Conservation (phyloP, 2,888 invertebrate species). For the Alviniconcha strummeri region DNA sequence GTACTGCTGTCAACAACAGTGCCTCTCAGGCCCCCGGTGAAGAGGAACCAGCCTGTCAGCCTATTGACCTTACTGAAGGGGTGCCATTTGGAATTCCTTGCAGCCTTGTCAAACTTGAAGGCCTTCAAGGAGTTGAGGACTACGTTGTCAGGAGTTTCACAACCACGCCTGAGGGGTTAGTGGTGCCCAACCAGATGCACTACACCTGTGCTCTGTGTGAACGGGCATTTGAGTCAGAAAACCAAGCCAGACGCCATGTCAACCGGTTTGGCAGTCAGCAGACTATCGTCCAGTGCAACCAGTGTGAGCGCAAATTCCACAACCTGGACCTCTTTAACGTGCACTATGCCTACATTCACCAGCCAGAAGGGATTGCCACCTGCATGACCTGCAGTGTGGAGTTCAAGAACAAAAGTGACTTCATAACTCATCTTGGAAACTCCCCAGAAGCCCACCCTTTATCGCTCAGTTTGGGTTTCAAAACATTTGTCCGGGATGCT, state of each 20-base stretch:
- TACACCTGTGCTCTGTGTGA: slow-evolving; percentile 13
- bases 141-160: slow-evolving; percentile 7
- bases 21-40: background rate
- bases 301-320: background rate
- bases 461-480: background rate
- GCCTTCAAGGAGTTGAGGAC: background rate
- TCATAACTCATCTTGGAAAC: slow-evolving; percentile 18
- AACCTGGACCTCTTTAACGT: slow-evolving; percentile 24
- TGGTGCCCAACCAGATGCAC: slow-evolving; percentile 7
- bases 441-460: background rate
- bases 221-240: slow-evolving; percentile 10
- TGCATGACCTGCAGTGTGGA: slow-evolving; percentile 19
- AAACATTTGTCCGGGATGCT: background rate
- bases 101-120: background rate
- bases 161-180: background rate
- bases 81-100: slow-evolving; percentile 17
- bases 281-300: slow-evolving; percentile 9
- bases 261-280: background rate
- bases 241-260: background rate
- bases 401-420: slow-evolving; percentile 11
- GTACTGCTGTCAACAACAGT: too few relatives aligned
- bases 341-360: slow-evolving; percentile 19
- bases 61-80: background rate
- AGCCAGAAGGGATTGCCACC: background rate
- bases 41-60: background rate